Conservation (phyloP, 1,140 invertebrate genomes). For the Bilobella aurantiaca region DNA sequence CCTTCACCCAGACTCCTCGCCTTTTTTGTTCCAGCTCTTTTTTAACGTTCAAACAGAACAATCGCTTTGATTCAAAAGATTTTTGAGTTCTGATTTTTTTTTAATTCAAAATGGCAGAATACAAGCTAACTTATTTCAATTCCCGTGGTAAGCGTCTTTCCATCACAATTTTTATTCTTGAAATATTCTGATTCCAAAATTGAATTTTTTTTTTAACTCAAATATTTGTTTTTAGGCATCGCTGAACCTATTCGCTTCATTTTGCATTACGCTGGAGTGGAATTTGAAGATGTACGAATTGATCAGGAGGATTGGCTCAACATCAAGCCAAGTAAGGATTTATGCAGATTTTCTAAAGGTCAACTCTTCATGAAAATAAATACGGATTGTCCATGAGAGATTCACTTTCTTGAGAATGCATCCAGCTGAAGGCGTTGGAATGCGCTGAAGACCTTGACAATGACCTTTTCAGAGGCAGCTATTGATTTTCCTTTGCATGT, state of each 20-base stretch:
- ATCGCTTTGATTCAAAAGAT: neutral
- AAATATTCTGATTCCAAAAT: neutral
- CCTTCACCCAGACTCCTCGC: too few relatives aligned
- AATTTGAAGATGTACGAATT: neutral
- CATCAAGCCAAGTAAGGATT: neutral
- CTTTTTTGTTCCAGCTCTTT: too few relatives aligned
- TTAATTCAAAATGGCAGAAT: neutral
- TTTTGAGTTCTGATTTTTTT: neutral
- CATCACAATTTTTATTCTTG: too few relatives aligned
- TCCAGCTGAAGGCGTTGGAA: too few relatives aligned
- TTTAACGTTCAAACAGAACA: too few relatives aligned
- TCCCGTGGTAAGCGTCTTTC: neutral
- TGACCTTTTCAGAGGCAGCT: too few relatives aligned
- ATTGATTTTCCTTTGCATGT: too few relatives aligned
- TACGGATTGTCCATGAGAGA: too few relatives aligned
- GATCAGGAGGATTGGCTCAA: neutral
- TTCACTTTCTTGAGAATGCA: too few relatives aligned
- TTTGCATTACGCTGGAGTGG: neutral
- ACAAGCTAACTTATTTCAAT: neutral
- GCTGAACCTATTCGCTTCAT: neutral
- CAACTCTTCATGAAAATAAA: neutral
- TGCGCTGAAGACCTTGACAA: too few relatives aligned
- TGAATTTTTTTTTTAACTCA: neutral
- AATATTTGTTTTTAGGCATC: neutral
- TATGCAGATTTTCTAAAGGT: neutral